Evolutionary conservation across 2,113 vertebrate species (phyloP).

Genomic region (Paradoxurus hermaphroditus): DNA sequence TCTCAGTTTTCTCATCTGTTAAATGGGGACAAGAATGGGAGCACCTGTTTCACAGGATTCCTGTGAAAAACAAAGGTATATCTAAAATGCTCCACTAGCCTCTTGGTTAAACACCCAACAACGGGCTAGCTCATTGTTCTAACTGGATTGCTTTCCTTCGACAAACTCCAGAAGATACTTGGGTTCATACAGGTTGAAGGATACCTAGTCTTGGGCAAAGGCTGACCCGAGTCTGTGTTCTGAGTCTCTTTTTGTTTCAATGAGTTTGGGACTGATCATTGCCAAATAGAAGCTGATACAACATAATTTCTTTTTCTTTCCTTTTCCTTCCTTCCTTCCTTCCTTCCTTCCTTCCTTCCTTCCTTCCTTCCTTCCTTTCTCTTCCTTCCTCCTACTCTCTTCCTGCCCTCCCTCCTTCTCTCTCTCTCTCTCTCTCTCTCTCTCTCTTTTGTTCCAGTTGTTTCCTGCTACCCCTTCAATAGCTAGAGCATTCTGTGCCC

Average conservation of each 20-base stretch:
- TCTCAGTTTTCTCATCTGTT: background rate
- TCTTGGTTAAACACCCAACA: background rate
- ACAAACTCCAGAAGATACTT: background rate
- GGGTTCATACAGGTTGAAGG: background rate
- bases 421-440: too few relatives aligned
- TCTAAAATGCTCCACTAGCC: background rate
- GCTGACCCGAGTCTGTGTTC: background rate
- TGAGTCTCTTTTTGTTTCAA: background rate
- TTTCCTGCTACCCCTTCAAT: background rate
- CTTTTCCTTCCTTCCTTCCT: background rate
- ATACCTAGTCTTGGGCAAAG: background rate
- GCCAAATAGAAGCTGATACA: background rate
- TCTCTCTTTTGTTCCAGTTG: background rate
- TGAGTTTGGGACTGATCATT: background rate
- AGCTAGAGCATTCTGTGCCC: background rate
- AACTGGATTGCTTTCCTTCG: background rate
- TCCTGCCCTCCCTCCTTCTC: too few relatives aligned
- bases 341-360: too few relatives aligned
- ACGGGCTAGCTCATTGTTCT: background rate
- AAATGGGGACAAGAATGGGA: background rate
- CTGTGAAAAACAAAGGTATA: background rate
- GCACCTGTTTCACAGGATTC: background rate
- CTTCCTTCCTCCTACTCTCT: background rate
- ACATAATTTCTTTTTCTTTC: background rate
- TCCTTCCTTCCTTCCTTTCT: too few relatives aligned